phyloP scores from a whole-genome alignment of 2,888 invertebrate genomes.

The Brachylomia viminalis region DNA sequence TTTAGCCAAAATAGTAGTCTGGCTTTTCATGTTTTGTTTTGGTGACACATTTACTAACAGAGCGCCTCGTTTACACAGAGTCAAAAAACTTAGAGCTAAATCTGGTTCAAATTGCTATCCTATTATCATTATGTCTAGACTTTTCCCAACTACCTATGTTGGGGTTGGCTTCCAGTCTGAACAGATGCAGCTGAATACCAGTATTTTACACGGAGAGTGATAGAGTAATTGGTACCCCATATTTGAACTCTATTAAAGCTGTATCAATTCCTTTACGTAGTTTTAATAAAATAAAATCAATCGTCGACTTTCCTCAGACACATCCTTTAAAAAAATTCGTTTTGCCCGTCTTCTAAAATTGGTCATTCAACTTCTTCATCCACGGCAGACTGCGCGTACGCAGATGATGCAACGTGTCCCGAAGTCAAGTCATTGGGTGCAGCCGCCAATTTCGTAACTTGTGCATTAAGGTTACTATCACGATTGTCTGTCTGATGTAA shows the following conservation, averaged over 20 bases:
- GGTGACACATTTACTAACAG: not conserved
- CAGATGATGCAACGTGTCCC: conserved; percentile 56
- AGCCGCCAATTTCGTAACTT: conserved; percentile 49
- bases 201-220: not conserved
- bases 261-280: not conserved
- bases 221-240: too few relatives aligned
- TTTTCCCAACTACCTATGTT: not conserved
- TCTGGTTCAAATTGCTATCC: not conserved
- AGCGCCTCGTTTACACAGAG: too few relatives aligned
- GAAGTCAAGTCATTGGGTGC: conserved; percentile 47
- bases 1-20: not conserved
- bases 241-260: not conserved
- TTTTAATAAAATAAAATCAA: conserved; percentile 1
- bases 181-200: not conserved
- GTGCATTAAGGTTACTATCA: conserved; percentile 58
- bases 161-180: not conserved
- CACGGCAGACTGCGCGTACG: conserved; percentile 18
- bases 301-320: not conserved
- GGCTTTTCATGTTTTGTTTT: conserved; percentile 1
- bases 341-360: conserved; percentile 23
- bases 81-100: not conserved
- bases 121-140: not conserved
- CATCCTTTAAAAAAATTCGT: conserved; percentile 1
- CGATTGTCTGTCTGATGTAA: conserved; percentile 56
- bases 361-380: conserved; percentile 52